A percentile compares a stretch with the other conserved stretches of the same genome.
Conservation (phyloP, 1,140 invertebrate species). For the Neodiprion fabricii region DNA sequence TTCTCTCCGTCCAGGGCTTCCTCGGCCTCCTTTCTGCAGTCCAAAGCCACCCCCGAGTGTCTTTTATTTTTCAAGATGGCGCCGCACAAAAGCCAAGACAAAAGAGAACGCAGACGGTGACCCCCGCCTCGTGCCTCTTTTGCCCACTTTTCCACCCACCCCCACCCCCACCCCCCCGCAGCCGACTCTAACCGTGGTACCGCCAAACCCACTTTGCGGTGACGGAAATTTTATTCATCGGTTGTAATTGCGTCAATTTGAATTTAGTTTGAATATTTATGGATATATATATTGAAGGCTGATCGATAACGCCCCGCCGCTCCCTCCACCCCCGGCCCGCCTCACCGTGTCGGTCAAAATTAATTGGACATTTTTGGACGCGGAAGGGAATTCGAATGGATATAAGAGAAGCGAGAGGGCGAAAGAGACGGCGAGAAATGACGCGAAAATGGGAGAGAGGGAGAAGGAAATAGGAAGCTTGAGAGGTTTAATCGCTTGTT, state of each 20-base stretch:
- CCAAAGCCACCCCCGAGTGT: neutral
- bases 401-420: neutral
- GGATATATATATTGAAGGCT: neutral
- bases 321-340: too few relatives aligned
- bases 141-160: neutral
- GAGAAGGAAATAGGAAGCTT: neutral
- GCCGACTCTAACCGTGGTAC: neutral
- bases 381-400: too few relatives aligned
- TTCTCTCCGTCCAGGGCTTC: neutral
- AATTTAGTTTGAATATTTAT: slow-evolving; percentile 1
- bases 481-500: neutral
- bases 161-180: neutral
- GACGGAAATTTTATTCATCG: slow-evolving; percentile 7
- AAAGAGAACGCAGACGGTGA: slow-evolving; percentile 7
- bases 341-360: neutral
- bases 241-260: slow-evolving; percentile 2
- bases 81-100: neutral
- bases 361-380: neutral
- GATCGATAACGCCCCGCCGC: neutral
- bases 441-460: too few relatives aligned
- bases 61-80: neutral
- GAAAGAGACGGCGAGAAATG: neutral
- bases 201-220: slow-evolving; percentile 6
- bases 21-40: neutral
- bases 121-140: neutral